These are phyloP conservation scores for Salvelinus namaycush DNA, from an alignment of 2,113 vertebrate species.

Conservation along the genomic window DNA sequence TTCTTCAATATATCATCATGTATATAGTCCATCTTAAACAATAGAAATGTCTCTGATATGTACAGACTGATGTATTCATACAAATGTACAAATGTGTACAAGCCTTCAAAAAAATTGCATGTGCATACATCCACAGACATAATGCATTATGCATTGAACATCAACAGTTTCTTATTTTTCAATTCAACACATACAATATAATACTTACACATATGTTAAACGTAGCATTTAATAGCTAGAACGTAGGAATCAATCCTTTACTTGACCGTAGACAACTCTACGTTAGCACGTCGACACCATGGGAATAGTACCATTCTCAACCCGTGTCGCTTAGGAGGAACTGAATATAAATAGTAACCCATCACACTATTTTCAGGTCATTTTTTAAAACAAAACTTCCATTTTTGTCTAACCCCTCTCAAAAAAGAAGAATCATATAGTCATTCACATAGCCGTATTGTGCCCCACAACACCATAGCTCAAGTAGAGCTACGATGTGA, in stretches of 20 bases:
- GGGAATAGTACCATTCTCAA: constrained; percentile 81
- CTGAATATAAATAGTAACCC: constrained; percentile 78
- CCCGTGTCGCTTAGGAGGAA: constrained; percentile 78
- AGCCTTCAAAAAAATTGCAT: constrained; percentile 69
- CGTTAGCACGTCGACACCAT: constrained; percentile 79
- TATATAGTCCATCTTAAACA: constrained; percentile 66
- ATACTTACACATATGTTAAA: constrained; percentile 73
- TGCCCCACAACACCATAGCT: constrained; percentile 69
- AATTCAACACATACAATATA: constrained; percentile 72
- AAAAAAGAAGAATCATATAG: constrained; percentile 82
- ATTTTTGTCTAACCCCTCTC: constrained; percentile 72
- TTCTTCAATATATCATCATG: constrained; percentile 74
- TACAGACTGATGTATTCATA: constrained; percentile 73
- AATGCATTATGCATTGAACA: constrained; percentile 71
- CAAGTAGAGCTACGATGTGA: constrained; percentile 71
- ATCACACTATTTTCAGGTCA: constrained; percentile 59
- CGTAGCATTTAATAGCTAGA: constrained; percentile 81
- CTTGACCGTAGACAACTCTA: constrained; percentile 86
- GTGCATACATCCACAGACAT: constrained; percentile 75
- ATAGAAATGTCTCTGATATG: constrained; percentile 77
- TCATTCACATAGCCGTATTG: constrained; percentile 74
- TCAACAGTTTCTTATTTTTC: constrained; percentile 50
- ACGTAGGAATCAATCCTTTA: constrained; percentile 86
- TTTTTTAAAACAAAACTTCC: constrained; percentile 80
- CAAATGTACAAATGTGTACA: constrained; percentile 83